Conservation (phyloP, 2,888 invertebrate genomes). For the Nysson spinosus region DNA sequence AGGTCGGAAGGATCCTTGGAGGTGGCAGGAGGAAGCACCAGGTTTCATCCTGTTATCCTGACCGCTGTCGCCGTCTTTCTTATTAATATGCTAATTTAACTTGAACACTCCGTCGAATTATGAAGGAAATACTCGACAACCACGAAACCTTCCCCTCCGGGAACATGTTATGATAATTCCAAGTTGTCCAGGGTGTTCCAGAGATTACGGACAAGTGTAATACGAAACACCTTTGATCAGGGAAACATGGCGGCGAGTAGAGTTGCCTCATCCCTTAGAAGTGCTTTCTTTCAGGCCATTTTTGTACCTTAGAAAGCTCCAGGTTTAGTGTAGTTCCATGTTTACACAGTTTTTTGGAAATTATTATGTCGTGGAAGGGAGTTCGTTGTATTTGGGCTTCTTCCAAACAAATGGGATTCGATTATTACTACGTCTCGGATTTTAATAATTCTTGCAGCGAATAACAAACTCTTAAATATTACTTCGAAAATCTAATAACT, state of each 20-base stretch:
- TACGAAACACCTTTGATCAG: conserved; percentile 75
- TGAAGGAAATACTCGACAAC: conserved; percentile 19
- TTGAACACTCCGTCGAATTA: conserved; percentile 51
- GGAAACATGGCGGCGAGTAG: conserved; percentile 61
- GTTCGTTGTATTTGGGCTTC: too few relatives aligned
- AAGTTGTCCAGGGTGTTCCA: conserved; percentile 46
- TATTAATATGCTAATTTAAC: conserved; percentile 77
- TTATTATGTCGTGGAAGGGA: too few relatives aligned
- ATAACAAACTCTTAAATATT: too few relatives aligned
- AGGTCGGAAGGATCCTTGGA: conserved; percentile 67
- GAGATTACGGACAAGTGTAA: conserved; percentile 73
- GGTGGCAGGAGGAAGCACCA: conserved; percentile 37
- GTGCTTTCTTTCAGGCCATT: neutral
- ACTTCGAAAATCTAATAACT: too few relatives aligned
- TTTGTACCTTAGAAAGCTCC: too few relatives aligned
- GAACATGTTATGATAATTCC: conserved; percentile 1
- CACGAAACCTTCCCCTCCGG: conserved; percentile 4
- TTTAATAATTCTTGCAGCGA: too few relatives aligned
- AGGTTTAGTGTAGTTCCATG: neutral
- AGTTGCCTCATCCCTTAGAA: conserved; percentile 51
- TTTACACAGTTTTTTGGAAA: too few relatives aligned
- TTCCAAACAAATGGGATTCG: too few relatives aligned
- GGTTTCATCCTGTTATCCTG: conserved; percentile 75
- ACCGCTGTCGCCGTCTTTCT: conserved; percentile 75
- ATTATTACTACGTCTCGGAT: too few relatives aligned